Conservation (phyloP, 2,888 invertebrate species). For the Coleophora flavipennella region DNA sequence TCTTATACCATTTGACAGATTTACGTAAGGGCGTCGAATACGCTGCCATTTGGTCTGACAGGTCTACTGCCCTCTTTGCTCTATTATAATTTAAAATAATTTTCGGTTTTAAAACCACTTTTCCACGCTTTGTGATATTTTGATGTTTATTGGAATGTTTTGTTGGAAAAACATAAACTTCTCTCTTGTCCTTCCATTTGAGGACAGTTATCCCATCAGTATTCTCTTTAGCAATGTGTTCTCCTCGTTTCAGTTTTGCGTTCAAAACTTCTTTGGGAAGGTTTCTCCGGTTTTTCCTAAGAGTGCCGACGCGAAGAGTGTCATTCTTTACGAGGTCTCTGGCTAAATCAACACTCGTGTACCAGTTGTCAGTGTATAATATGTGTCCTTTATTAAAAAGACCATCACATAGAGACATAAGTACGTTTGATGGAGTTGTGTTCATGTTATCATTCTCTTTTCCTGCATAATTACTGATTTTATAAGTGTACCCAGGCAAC, state of each 20-base stretch:
- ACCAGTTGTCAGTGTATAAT: slow-evolving; percentile 27
- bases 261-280: slow-evolving; percentile 27
- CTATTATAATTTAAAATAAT: slow-evolving; percentile 28
- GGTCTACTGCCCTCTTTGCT: slow-evolving; percentile 29
- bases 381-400: slow-evolving; percentile 26
- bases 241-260: slow-evolving; percentile 24
- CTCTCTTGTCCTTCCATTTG: slow-evolving; percentile 17
- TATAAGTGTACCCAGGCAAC: slow-evolving; percentile 24
- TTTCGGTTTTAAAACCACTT: slow-evolving; percentile 18
- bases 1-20: slow-evolving; percentile 33
- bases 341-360: slow-evolving; percentile 28
- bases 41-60: slow-evolving; percentile 29
- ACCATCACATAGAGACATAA: slow-evolving; percentile 21
- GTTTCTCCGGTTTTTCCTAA: slow-evolving; percentile 27
- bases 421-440: slow-evolving; percentile 22
- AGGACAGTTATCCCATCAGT: slow-evolving; percentile 13
- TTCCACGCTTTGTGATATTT: slow-evolving; percentile 20
- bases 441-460: slow-evolving; percentile 23
- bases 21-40: slow-evolving; percentile 28
- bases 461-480: slow-evolving; percentile 23
- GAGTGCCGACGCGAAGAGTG: slow-evolving; percentile 30
- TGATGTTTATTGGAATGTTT: slow-evolving; percentile 22
- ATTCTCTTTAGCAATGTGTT: slow-evolving; percentile 22
- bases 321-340: slow-evolving; percentile 23
- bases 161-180: slow-evolving; percentile 21